Evolutionary conservation across 2,113 vertebrate species (phyloP).

Genomic region (Rostratula benghalensis): DNA sequence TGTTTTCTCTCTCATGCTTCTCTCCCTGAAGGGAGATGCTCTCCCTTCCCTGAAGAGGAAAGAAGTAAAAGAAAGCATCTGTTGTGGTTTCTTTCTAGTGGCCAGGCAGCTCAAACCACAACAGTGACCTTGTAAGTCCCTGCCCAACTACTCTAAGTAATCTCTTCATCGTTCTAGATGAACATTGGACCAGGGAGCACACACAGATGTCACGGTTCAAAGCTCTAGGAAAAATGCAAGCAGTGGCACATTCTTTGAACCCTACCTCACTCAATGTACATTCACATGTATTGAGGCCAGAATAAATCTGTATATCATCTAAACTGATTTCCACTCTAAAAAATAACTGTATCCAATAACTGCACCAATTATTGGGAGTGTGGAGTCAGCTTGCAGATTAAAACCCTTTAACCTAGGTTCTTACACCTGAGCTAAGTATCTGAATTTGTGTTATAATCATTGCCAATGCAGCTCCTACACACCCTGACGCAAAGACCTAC

Average conservation of each 20-base stretch:
- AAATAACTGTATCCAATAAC: neutral
- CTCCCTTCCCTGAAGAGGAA: neutral
- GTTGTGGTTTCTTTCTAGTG: neutral
- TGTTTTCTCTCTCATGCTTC: neutral
- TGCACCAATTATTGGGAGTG: neutral
- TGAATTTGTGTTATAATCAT: neutral
- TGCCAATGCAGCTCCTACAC: neutral
- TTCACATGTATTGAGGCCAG: neutral
- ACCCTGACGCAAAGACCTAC: neutral
- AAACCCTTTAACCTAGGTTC: neutral
- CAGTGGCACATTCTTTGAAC: neutral
- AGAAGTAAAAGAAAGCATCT: neutral
- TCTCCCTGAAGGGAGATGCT: neutral
- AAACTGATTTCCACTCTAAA: neutral
- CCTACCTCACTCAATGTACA: neutral
- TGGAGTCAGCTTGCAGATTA: neutral
- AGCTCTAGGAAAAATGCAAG: neutral
- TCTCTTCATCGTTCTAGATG: neutral
- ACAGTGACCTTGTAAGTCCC: neutral
- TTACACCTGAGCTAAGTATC: neutral
- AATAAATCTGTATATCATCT: neutral
- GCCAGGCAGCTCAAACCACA: neutral
- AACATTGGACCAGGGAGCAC: neutral
- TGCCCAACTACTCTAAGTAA: neutral
- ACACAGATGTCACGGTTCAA: neutral